Base-by-base conservation (phyloP, 23 tunicate genomes). In the Trididemnum miniatum region DNA sequence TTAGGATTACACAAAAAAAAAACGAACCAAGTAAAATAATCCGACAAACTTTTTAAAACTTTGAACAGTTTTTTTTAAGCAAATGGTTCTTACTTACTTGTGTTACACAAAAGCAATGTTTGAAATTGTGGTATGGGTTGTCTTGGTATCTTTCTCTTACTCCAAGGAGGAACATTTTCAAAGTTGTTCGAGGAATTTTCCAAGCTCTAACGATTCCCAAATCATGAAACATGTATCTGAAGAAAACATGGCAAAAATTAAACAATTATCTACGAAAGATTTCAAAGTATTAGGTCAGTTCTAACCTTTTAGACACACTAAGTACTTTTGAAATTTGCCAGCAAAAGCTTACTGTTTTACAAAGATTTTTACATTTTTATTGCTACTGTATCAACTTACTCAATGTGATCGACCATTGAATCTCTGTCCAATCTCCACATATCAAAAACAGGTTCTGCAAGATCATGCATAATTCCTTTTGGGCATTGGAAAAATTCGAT, bases 41-140 rank as follows among this genome's bases (percentile, higher is more conserved):
- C 54, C 15, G 54, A 7, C 54, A 44, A 44, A 44, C 54, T 44
- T 9, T 44, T 15, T n/a, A n/a, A n/a, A n/a, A n/a, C n/a, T n/a
- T n/a, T n/a, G n/a, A n/a, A n/a, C n/a, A n/a, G n/a, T n/a, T n/a
- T n/a, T n/a, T n/a, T n/a, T n/a, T n/a, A n/a, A n/a, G n/a, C n/a
- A 12, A 49, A 49, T 49, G 18, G 18, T 12, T 49, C 18, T 49
- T 9, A n/a, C 44, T 52, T 80, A 93, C 98, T 93, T 93, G 98
- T 4, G 93, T 84, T 0, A 93, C 98, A 84, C 98, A 93, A 54
- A 93, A 93, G 36, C 92, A 93, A 57, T 93, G 98, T 40, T 88
- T 80, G 71, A 93, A 93, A 78, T 93, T 93, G 98, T 93, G 98
- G 83, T 93, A 93, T 18, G 98, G 98, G 69, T 93, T 93, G 62